Percentiles rank a stretch among this genome's conserved stretches.
These are phyloP conservation scores for Ceratina calcarata DNA, from an alignment of 1,140 invertebrate genomes.

Conservation along the genomic window DNA sequence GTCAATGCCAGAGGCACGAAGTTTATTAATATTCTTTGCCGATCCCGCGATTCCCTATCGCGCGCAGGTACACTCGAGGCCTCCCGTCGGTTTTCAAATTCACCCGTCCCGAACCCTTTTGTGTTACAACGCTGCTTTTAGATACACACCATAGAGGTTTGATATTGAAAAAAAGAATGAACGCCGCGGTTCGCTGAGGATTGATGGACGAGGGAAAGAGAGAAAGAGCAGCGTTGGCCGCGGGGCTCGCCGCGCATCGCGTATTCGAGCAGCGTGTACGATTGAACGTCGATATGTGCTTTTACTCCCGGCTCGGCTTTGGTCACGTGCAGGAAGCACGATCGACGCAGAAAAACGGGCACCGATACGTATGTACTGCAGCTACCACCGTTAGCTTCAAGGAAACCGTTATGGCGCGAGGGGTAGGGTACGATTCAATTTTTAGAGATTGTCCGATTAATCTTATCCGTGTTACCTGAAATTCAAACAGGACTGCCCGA, in stretches of 20 bases:
- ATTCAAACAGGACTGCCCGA: too few relatives aligned
- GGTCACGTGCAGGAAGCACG: conserved; percentile 13
- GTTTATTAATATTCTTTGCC: conserved; percentile 16
- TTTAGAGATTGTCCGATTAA: too few relatives aligned
- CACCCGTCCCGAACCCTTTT: neutral
- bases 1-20: too few relatives aligned
- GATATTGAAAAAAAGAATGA: conserved; percentile 36
- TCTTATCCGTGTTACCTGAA: too few relatives aligned
- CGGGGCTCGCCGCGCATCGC: conserved; percentile 25
- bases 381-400: neutral
- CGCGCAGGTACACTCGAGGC: neutral
- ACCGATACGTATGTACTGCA: neutral
- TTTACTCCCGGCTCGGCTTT: conserved; percentile 6
- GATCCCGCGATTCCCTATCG: conserved; percentile 7
- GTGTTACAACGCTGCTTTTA: conserved; percentile 18
- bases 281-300: conserved; percentile 63
- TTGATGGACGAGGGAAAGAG: conserved; percentile 27
- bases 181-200: conserved; percentile 8
- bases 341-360: conserved; percentile 8
- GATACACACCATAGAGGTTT: conserved; percentile 31
- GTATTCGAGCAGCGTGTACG: conserved; percentile 55
- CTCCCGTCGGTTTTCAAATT: conserved; percentile 25
- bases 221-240: neutral
- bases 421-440: too few relatives aligned
- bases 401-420: neutral